Conservation (phyloP, 2,797 vertebrate species). For the Xenopus petersii region DNA sequence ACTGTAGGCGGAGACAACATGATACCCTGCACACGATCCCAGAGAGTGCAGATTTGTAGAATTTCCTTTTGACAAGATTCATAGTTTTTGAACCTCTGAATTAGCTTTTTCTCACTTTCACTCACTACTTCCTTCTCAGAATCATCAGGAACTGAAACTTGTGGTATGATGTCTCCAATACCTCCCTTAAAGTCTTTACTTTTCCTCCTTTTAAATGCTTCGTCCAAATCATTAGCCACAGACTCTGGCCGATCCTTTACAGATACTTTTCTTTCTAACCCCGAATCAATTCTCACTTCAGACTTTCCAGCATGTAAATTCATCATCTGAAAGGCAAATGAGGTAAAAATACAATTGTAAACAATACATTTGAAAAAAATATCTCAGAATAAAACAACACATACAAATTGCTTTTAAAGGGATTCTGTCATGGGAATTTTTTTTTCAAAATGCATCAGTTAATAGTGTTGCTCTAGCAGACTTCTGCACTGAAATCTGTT, state of each 20-base stretch:
- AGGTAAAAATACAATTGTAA: background rate
- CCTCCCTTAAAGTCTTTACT: slow-evolving; percentile 45
- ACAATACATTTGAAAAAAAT: too few relatives aligned
- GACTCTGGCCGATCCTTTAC: slow-evolving; percentile 52
- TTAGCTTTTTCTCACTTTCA: slow-evolving; percentile 60
- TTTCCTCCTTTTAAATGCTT: slow-evolving; percentile 51
- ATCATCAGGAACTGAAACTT: slow-evolving; percentile 47
- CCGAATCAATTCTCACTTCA: slow-evolving; percentile 49
- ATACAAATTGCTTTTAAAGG: too few relatives aligned
- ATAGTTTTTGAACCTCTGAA: slow-evolving; percentile 68
- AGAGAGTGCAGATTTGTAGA: slow-evolving; percentile 65
- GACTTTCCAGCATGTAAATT: slow-evolving; percentile 14
- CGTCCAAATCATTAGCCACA: slow-evolving; percentile 53
- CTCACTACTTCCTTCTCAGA: slow-evolving; percentile 41
- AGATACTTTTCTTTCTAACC: slow-evolving; percentile 53
- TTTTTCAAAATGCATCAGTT: too few relatives aligned
- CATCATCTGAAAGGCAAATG: background rate
- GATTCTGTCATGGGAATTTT: too few relatives aligned
- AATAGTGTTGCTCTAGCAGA: too few relatives aligned
- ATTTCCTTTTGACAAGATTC: slow-evolving; percentile 68
- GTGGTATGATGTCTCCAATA: background rate
- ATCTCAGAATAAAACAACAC: too few relatives aligned
- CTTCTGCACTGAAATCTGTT: too few relatives aligned
- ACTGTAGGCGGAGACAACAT: slow-evolving; percentile 51
- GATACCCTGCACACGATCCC: slow-evolving; percentile 74